Evolutionary conservation across 64 coral and sea anemone genomes (phyloP), one percentile per base, ranked within the genome.

Genomic region (Montipora foliosa): DNA sequence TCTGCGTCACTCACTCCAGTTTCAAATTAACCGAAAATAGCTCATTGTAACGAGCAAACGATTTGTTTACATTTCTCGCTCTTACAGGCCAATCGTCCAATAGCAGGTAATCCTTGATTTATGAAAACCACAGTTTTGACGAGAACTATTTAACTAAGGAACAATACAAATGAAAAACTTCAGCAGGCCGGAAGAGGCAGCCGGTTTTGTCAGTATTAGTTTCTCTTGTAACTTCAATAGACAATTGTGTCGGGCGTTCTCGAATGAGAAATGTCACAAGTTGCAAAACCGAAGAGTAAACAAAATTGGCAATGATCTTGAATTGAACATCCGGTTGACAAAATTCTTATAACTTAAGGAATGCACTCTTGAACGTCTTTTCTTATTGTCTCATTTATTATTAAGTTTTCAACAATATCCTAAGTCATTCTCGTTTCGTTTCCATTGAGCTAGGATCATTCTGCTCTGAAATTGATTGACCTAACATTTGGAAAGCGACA

Each of bases 111-210:
- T 67, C 90, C 16, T 17, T 49, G 51, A 57, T 57, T 89, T 86
- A 96, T 89, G 79, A 92, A 77, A 94, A 94, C 80, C 20, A 21
- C 78, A 61, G 49, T 75, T 89, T 73, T 67, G 17, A 50, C 79
- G 61, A 61, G 73, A 72, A 75, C n/a, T 94, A 66, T 94, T 94
- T 89, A 64, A 72, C 75, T n/a, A 94, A 49, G 78, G 69, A 94
- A 94, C 86, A 94, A 94, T 94, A 17, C 55, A 22, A 84, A 94
- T 87, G 48, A 82, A 89, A 72, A 49, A 89, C 81, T 79, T 85
- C 17, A 12, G 45, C 16, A 7, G 29, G 15, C 22, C 6, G 13
- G 16, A 71, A n/a, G 12, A 17, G 66, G 5, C 47, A 70, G 62
- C 45, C 6, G 62, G 47, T 1, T 69, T 48, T 15, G 4, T 8